Conservation (phyloP, 2,113 vertebrate genomes). For the Platanista minor region DNA sequence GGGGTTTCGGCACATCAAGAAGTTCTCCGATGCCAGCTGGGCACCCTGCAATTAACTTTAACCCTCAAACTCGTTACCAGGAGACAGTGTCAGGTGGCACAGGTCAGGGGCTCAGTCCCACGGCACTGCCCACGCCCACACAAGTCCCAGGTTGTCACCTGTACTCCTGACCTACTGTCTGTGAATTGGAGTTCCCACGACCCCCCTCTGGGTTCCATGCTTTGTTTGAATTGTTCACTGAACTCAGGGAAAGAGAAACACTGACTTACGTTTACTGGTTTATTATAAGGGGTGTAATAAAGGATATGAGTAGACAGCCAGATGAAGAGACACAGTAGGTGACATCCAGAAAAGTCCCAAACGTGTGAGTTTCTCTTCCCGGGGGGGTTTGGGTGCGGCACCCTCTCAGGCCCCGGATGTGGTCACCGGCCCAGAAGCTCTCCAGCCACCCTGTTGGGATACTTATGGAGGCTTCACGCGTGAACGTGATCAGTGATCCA, state of each 20-base stretch:
- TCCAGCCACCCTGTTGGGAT: neutral
- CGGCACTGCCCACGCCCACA: neutral
- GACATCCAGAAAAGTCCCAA: neutral
- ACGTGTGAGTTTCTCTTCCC: neutral
- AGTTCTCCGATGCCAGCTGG: neutral
- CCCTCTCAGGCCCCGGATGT: neutral
- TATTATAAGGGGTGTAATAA: neutral
- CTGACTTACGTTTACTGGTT: neutral
- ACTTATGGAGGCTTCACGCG: no score
- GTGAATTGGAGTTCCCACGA: neutral
- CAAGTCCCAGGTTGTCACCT: neutral
- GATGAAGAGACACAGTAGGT: neutral
- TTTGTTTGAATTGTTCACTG: neutral
- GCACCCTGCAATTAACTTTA: neutral
- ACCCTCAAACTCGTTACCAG: no score
- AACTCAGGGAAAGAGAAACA: neutral
- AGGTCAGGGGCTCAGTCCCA: neutral
- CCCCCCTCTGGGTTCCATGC: neutral
- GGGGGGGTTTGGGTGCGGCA: neutral
- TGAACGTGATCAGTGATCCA: no score
- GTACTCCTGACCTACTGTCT: neutral
- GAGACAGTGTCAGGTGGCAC: neutral
- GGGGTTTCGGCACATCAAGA: neutral
- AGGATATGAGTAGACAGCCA: neutral
- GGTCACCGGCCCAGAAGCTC: neutral